These are phyloP conservation scores for Eulemur rufifrons DNA, from an alignment of 2,113 vertebrate genomes.

Conservation along the genomic window DNA sequence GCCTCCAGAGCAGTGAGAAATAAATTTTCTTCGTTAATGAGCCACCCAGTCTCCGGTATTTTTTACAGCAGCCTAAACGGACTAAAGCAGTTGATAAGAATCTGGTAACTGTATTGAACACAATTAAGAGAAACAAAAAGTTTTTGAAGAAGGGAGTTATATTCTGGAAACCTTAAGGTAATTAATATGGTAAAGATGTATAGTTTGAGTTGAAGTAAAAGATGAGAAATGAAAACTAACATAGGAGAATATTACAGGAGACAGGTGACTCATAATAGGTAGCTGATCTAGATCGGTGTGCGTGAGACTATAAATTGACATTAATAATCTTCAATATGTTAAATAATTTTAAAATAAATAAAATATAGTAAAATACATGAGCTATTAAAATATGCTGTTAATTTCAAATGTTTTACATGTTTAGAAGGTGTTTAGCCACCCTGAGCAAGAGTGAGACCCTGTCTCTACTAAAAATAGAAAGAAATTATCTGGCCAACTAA, in stretches of 20 bases:
- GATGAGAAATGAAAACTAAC: not conserved
- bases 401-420: not conserved
- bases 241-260: not conserved
- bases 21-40: not conserved
- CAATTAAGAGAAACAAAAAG: not conserved
- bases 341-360: not conserved
- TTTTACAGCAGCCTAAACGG: too few relatives aligned
- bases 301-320: not conserved
- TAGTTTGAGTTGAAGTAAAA: not conserved
- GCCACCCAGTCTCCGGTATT: not conserved
- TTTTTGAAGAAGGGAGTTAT: not conserved
- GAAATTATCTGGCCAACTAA: too few relatives aligned
- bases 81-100: not conserved
- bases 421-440: not conserved
- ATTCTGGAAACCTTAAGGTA: not conserved
- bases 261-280: not conserved
- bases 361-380: not conserved
- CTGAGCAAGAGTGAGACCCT: too few relatives aligned
- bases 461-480: too few relatives aligned
- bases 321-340: not conserved
- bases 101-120: not conserved
- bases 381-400: not conserved
- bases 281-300: not conserved
- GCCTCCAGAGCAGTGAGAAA: not conserved
- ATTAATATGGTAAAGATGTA: not conserved